Evolutionary conservation across 2,888 invertebrate genomes (phyloP), one percentile per base, ranked within the genome.

Genomic region (Tridacna crocea): DNA sequence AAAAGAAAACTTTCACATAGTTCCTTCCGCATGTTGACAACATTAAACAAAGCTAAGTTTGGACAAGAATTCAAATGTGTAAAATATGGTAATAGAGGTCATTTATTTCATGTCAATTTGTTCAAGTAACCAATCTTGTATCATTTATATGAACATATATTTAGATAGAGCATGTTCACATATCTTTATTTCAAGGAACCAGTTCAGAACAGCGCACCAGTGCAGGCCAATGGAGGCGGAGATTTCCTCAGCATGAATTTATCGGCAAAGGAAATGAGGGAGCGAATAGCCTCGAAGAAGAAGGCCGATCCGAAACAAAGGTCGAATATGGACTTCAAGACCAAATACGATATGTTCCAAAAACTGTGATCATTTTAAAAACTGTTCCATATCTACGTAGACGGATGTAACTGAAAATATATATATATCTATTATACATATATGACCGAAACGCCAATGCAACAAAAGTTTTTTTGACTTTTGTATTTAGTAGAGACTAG

Each of bases 221-320:
- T 81, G 83, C 17, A 87, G 68, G 84, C 87, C 75, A 88, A 88
- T 36, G 89, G 87, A 17, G 84, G 79, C 13, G 83, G 79, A 10
- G 87, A 82, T 47, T 70, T 79, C 63, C 76, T 86, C 63, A 75
- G 77, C 48, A 77, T 83, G 83, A 83, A 83, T 47, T 13, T 92
- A 76, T 89, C 91, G 4, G 92, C 91, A 48, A 89, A 90, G 55
- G 90, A 92, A 84, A 90, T 91, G 90, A 83, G 90, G 79, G 92
- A 90, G 75, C 77, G 84, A 46, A 79, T 92, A 22, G 87, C 87
- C 65, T 70, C 83, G 4, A 89, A 88, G 79, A 90, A 88, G 81
- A 91, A 88, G 79, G 81, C 73, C 46, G 92, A 92, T 78, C 90
- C 91, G n/a, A 90, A 90, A 77, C 79, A 83, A 55, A 84, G 81